These are phyloP conservation scores for Meloe dianella DNA, from an alignment of 2,888 invertebrate species.

Conservation along the genomic window DNA sequence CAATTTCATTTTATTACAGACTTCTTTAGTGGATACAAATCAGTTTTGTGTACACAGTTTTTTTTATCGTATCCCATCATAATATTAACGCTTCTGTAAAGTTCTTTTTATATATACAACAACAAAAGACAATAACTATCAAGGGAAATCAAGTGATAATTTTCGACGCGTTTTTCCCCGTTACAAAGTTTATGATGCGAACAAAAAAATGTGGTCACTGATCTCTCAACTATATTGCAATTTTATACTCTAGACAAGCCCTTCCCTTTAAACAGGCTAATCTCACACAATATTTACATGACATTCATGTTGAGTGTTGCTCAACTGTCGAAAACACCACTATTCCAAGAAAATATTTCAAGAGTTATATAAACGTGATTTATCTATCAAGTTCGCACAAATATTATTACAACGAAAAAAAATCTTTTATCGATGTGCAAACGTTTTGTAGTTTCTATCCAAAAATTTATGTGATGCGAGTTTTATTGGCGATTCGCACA, in stretches of 20 bases:
- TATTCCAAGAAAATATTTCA: not conserved
- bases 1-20: not conserved
- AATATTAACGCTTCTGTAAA: slow-evolving; percentile 24
- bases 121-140: slow-evolving; percentile 38
- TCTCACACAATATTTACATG: slow-evolving; percentile 26
- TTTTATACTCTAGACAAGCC: slow-evolving; percentile 21
- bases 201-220: slow-evolving; percentile 42
- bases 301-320: slow-evolving; percentile 18
- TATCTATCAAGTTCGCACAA: slow-evolving; percentile 9
- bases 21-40: not conserved
- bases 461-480: slow-evolving; percentile 4
- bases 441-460: slow-evolving; percentile 10
- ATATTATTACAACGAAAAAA: slow-evolving; percentile 13
- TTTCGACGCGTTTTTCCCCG: slow-evolving; percentile 27
- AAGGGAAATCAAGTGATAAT: slow-evolving; percentile 42
- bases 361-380: slow-evolving; percentile 7
- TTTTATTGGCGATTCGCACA: not conserved
- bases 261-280: slow-evolving; percentile 13
- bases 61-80: slow-evolving; percentile 14
- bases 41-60: not conserved
- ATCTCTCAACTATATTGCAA: slow-evolving; percentile 30
- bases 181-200: slow-evolving; percentile 34
- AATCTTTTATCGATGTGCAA: slow-evolving; percentile 2
- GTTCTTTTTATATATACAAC: slow-evolving; percentile 16
- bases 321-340: not conserved